These are phyloP conservation scores for Sebastes steindachneri DNA, from an alignment of 2,797 vertebrate species.

Conservation along the genomic window DNA sequence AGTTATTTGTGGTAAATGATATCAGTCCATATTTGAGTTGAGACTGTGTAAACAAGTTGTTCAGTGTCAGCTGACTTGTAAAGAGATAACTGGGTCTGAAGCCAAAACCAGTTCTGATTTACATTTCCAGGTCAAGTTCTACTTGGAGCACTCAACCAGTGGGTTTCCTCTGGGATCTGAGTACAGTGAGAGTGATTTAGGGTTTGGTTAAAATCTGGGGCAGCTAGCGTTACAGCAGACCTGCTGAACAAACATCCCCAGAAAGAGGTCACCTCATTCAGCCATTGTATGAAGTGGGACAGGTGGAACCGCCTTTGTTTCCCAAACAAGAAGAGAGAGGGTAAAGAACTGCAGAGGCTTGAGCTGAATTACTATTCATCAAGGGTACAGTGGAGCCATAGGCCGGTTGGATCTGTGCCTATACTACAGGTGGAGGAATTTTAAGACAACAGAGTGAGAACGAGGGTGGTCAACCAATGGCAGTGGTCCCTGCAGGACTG, in stretches of 20 bases:
- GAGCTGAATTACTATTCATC: not conserved
- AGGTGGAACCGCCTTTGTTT: conserved; percentile 56
- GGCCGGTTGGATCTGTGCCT: not conserved
- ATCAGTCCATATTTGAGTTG: not conserved
- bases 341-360: not conserved
- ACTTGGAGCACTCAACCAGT: not conserved
- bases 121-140: conserved; percentile 22
- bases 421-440: conserved; percentile 31
- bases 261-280: conserved; percentile 39
- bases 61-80: not conserved
- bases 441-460: not conserved
- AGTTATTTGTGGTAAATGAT: not conserved
- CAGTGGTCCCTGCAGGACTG: conserved; percentile 19
- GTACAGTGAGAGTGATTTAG: conserved; percentile 22
- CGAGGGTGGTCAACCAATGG: conserved; percentile 16
- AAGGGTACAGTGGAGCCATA: not conserved
- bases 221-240: conserved; percentile 44
- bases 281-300: conserved; percentile 32
- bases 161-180: not conserved
- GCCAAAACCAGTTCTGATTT: not conserved
- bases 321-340: conserved; percentile 16
- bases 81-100: not conserved
- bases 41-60: not conserved
- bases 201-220: conserved; percentile 34
- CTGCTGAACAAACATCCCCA: conserved; percentile 54